Conservation (phyloP, 2,113 vertebrate genomes). For the Forbesichthys papilliferus region DNA sequence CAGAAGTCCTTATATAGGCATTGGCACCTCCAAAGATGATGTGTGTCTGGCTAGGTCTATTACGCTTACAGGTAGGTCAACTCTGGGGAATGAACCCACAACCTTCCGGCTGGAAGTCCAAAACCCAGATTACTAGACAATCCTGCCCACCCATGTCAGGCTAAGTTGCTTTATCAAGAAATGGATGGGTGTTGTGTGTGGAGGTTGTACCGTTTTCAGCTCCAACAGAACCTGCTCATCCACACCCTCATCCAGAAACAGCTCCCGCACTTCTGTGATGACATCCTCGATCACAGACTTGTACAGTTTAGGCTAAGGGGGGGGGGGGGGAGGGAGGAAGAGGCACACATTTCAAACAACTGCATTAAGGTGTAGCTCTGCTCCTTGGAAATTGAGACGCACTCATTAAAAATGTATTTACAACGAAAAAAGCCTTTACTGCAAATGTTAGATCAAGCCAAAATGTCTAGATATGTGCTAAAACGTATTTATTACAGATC, state of each 20-base stretch:
- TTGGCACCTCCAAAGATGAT: too few relatives aligned
- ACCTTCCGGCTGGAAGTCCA: too few relatives aligned
- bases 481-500: too few relatives aligned
- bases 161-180: not conserved
- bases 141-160: too few relatives aligned
- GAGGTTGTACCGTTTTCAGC: constrained; percentile 89
- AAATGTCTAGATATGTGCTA: not conserved
- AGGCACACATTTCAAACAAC: not conserved
- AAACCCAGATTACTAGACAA: too few relatives aligned
- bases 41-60: too few relatives aligned
- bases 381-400: not conserved
- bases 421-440: not conserved
- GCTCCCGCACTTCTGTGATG: constrained; percentile 95
- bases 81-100: too few relatives aligned
- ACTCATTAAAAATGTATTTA: not conserved
- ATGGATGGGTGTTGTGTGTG: not conserved
- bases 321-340: constrained; percentile 1
- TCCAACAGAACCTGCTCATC: constrained; percentile 97
- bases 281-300: constrained; percentile 97
- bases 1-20: too few relatives aligned
- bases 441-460: not conserved
- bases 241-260: constrained; percentile 97
- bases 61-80: too few relatives aligned
- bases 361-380: not conserved
- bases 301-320: constrained; percentile 90